Conservation (phyloP, 1,140 invertebrate species). For the Branchinecta lindahli region DNA sequence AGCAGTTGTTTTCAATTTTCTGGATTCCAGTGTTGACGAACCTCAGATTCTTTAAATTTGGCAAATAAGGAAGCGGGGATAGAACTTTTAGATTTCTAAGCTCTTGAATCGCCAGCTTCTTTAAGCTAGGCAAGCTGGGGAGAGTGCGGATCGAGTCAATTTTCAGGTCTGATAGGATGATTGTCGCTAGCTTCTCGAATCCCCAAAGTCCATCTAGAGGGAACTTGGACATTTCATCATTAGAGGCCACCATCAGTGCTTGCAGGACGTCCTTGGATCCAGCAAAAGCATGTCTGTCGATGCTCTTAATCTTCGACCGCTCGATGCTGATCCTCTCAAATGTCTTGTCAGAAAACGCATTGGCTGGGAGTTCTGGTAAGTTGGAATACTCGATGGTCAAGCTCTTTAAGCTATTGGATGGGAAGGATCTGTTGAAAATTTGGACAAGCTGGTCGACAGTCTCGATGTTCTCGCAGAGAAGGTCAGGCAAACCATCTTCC, state of each 20-base stretch:
- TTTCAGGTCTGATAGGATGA: neutral
- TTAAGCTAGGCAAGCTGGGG: neutral
- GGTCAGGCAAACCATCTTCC: neutral
- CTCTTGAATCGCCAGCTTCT: neutral
- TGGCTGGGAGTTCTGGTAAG: neutral
- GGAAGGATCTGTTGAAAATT: neutral
- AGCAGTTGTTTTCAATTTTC: neutral
- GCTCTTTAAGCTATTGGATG: neutral
- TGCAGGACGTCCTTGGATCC: neutral
- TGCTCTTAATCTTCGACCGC: neutral
- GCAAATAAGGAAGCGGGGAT: neutral
- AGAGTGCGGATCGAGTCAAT: neutral
- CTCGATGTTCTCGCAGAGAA: neutral
- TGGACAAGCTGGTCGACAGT: neutral
- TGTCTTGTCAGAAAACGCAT: neutral
- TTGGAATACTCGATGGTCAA: neutral
- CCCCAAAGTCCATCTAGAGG: neutral
- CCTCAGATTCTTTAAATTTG: neutral
- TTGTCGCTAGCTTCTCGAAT: neutral
- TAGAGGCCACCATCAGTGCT: neutral
- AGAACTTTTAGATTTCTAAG: neutral
- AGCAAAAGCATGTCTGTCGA: neutral
- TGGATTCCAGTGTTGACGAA: neutral
- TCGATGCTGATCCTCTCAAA: constrained; percentile 1
- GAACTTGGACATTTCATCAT: neutral